phyloP scores from a whole-genome alignment of 2,113 vertebrate genomes.

The Urocolius indicus region DNA sequence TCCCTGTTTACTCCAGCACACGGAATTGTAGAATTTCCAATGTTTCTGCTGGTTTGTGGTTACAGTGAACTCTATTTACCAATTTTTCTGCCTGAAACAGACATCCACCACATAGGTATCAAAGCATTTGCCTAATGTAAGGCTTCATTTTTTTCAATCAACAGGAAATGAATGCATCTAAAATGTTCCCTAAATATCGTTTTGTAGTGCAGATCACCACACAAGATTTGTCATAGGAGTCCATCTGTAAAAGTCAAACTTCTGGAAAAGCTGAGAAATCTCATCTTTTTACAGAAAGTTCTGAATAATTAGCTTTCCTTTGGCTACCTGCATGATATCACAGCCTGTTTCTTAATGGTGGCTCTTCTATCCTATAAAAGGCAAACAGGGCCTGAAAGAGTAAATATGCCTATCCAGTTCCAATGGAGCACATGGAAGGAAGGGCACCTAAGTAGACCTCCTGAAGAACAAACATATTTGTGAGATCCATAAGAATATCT shows the following conservation, averaged over 20 bases:
- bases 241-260: constrained; percentile 49
- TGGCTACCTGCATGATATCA: background rate
- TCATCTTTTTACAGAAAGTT: constrained; percentile 38
- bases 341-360: background rate
- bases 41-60: background rate
- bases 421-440: background rate
- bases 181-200: constrained; percentile 36
- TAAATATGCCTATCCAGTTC: background rate
- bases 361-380: background rate
- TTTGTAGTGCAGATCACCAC: constrained; percentile 27
- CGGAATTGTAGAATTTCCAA: constrained; percentile 31
- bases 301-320: constrained; percentile 42
- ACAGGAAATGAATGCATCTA: constrained; percentile 54
- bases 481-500: background rate
- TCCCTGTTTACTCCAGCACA: background rate
- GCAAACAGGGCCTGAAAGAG: background rate
- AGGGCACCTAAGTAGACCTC: background rate
- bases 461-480: background rate
- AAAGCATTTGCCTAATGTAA: background rate
- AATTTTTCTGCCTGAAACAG: background rate
- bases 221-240: background rate
- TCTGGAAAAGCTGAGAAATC: constrained; percentile 48
- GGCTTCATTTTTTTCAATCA: constrained; percentile 53
- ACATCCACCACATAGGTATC: background rate
- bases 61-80: background rate